These are phyloP conservation scores for Actinia tenebrosa DNA, from an alignment of 64 coral and sea anemone species.

Conservation along the genomic window DNA sequence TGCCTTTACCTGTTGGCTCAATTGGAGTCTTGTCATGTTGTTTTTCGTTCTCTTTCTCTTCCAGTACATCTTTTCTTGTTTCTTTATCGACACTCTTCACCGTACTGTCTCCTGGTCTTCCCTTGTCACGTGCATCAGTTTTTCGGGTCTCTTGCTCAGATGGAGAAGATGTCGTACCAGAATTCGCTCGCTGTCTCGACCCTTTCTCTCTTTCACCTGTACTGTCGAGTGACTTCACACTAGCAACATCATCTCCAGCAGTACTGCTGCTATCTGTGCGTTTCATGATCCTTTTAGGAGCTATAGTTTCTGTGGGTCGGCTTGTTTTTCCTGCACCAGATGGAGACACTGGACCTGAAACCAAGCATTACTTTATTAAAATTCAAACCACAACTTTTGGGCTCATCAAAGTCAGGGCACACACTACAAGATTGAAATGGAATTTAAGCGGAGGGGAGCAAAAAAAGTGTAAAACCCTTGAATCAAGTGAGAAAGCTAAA, in stretches of 20 bases:
- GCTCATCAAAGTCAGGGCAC: too few species aligned
- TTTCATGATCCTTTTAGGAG: conserved; percentile 89
- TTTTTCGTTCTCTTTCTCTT: conserved; percentile 6
- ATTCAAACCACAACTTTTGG: neutral
- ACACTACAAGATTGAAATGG: too few species aligned
- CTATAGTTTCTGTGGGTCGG: conserved; percentile 36
- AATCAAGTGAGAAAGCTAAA: too few species aligned
- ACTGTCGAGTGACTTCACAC: conserved; percentile 95
- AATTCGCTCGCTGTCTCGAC: neutral
- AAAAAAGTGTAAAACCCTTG: too few species aligned
- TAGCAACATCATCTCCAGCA: conserved; percentile 90
- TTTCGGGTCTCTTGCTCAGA: neutral
- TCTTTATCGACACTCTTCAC: neutral
- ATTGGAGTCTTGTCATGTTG: neutral
- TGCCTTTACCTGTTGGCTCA: neutral
- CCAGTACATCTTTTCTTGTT: neutral
- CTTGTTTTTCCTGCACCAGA: conserved; percentile 21
- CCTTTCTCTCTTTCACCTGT: conserved; percentile 18
- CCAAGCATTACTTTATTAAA: neutral
- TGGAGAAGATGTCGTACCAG: neutral
- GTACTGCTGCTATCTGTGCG: conserved; percentile 97
- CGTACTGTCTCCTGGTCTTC: neutral
- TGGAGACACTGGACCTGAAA: conserved; percentile 76
- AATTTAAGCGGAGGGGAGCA: too few species aligned
- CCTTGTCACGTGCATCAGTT: neutral